Conservation (phyloP, 2,113 vertebrate species). For the Otus sunia region DNA sequence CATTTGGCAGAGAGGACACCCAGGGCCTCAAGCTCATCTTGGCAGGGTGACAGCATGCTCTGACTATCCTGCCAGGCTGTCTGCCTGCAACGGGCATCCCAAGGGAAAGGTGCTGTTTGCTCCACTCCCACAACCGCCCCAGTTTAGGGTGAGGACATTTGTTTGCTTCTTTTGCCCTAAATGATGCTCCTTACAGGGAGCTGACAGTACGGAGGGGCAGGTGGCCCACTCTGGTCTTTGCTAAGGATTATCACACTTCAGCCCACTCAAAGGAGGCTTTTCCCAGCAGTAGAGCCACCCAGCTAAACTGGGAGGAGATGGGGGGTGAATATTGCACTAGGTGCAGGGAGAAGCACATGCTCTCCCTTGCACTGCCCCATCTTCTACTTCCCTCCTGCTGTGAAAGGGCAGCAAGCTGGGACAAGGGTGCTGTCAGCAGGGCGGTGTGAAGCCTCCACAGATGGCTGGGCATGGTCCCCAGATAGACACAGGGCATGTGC, state of each 20-base stretch:
- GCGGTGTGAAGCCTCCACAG: background rate
- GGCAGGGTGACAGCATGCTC: fast-evolving
- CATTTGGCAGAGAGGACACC: background rate
- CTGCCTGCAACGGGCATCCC: background rate
- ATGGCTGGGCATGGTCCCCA: background rate
- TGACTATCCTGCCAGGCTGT: background rate
- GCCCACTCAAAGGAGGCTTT: background rate
- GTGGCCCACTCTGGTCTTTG: background rate
- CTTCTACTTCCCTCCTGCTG: background rate
- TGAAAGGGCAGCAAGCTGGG: background rate
- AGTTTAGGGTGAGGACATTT: background rate
- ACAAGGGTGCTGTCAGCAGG: background rate
- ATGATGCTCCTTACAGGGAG: background rate
- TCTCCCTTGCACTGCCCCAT: background rate
- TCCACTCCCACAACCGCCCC: background rate
- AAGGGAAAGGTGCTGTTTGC: background rate
- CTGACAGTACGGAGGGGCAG: background rate
- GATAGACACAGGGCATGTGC: background rate
- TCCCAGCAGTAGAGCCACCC: background rate
- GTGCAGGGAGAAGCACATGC: background rate
- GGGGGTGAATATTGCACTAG: background rate
- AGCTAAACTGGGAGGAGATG: background rate
- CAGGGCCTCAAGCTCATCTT: fast-evolving
- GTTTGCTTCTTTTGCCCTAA: background rate
- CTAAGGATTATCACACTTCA: background rate